Percentiles rank a stretch among this genome's conserved stretches.
Evolutionary conservation across 2,888 invertebrate genomes (phyloP).

Genomic region (Dryobota labecula): DNA sequence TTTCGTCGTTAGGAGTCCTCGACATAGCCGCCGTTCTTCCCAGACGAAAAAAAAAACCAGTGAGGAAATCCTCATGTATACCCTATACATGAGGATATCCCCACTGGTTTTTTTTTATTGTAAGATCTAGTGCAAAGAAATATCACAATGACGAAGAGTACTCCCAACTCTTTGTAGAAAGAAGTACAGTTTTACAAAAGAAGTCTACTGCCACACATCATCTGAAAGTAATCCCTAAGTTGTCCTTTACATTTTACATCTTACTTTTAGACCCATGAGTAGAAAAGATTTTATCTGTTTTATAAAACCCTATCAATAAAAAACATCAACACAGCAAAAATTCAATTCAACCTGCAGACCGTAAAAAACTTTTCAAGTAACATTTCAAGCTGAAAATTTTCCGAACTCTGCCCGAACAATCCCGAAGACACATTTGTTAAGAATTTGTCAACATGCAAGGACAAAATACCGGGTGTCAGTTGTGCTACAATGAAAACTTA

Average conservation of each 20-base stretch:
- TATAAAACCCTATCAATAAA: neutral
- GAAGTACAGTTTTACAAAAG: neutral
- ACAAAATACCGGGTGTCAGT: slow-evolving; percentile 63
- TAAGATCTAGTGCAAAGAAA: neutral
- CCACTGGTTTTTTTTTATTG: too few relatives aligned
- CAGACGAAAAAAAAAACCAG: too few relatives aligned
- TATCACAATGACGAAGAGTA: neutral
- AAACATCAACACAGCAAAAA: neutral
- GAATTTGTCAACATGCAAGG: slow-evolving; percentile 63
- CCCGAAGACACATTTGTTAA: slow-evolving; percentile 49
- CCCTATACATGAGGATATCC: too few relatives aligned
- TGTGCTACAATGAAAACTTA: slow-evolving; percentile 65
- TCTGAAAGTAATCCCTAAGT: neutral
- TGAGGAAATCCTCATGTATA: too few relatives aligned
- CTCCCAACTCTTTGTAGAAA: neutral
- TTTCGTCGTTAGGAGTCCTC: too few relatives aligned
- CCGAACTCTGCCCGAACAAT: slow-evolving; percentile 25
- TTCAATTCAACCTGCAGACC: neutral
- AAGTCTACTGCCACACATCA: neutral
- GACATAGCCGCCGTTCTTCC: too few relatives aligned
- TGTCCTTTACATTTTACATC: too few relatives aligned
- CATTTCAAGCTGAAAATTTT: slow-evolving; percentile 27
- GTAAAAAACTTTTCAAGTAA: slow-evolving; percentile 10
- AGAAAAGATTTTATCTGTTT: neutral
- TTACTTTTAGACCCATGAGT: neutral